These are phyloP conservation scores for Nanorana parkeri DNA, from an alignment of 2,113 vertebrate species.

Conservation along the genomic window DNA sequence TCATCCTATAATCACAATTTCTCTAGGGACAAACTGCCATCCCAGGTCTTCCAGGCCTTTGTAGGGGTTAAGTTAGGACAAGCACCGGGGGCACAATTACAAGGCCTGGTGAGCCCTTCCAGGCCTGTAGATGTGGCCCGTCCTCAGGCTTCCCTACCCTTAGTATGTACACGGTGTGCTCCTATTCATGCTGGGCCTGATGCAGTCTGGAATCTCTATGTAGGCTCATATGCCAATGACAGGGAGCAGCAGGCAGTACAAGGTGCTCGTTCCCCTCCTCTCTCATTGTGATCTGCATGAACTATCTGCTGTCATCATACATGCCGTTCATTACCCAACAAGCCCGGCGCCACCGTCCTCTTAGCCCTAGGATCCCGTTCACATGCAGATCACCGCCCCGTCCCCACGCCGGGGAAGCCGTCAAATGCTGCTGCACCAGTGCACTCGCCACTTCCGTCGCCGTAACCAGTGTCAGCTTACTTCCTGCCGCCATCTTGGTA, in stretches of 20 bases:
- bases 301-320: not conserved
- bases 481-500: conserved; percentile 49
- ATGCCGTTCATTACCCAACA: conserved; percentile 16
- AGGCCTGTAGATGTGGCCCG: no score
- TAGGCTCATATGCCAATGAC: not conserved
- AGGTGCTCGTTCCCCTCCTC: not conserved
- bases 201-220: not conserved
- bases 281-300: not conserved
- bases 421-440: conserved; percentile 13
- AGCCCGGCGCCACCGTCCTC: conserved; percentile 17
- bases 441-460: conserved; percentile 22
- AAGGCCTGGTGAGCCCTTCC: no score
- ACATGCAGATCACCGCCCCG: conserved; percentile 28
- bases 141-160: no score
- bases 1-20: no score
- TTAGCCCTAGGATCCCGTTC: not conserved
- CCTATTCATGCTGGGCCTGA: not conserved
- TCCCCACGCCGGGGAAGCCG: conserved; percentile 30
- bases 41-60: no score
- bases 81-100: no score
- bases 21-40: no score
- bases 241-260: not conserved
- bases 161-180: not conserved
- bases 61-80: no score
- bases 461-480: not conserved